These are phyloP conservation scores for Megaceryle torquata DNA, from an alignment of 2,113 vertebrate genomes.

Conservation along the genomic window DNA sequence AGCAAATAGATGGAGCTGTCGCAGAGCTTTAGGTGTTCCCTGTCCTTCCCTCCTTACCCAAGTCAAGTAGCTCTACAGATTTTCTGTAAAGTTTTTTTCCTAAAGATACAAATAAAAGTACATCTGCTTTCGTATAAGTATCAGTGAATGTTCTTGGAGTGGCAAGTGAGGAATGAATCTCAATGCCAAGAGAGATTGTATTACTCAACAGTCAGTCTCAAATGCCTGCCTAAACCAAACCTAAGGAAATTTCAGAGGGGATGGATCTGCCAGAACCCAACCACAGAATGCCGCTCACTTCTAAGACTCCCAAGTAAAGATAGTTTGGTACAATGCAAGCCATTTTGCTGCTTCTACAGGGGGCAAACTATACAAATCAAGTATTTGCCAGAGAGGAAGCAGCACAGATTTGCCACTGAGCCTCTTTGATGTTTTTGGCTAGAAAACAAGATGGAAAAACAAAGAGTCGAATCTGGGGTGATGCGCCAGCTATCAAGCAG, in stretches of 20 bases:
- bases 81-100: background rate
- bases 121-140: background rate
- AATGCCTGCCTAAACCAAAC: background rate
- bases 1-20: accelerated
- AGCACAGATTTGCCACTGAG: slow-evolving; percentile 17
- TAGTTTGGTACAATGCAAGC: background rate
- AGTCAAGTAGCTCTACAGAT: background rate
- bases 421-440: slow-evolving; percentile 44
- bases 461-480: slow-evolving; percentile 2
- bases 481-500: slow-evolving; percentile 8
- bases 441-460: slow-evolving; percentile 24
- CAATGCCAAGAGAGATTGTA: background rate
- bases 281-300: background rate
- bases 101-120: background rate
- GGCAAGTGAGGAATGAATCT: background rate
- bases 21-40: background rate
- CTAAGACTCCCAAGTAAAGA: background rate
- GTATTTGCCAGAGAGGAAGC: slow-evolving; percentile 41
- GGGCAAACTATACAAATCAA: background rate
- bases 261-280: background rate
- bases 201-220: background rate
- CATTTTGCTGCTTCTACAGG: background rate
- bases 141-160: background rate
- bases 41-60: background rate
- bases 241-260: background rate